A percentile compares a stretch with the other conserved stretches of the same genome.
phyloP scores from a whole-genome alignment of 2,797 vertebrate species.

The Masticophis lateralis region DNA sequence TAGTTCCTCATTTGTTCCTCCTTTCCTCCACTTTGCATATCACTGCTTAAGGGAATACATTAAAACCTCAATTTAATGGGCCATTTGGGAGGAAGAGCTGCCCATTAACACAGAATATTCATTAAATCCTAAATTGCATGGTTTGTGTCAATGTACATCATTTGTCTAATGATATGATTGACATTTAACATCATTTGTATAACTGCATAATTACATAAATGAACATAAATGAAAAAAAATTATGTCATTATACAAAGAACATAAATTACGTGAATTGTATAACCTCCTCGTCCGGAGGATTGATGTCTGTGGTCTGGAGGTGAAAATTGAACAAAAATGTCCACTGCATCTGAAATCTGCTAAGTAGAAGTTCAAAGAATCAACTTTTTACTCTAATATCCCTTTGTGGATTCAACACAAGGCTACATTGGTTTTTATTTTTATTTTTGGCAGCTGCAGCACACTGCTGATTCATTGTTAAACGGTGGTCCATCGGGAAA shows the following conservation, averaged over 20 bases:
- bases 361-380: background rate
- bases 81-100: background rate
- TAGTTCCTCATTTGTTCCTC: background rate
- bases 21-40: background rate
- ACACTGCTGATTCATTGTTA: background rate
- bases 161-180: background rate
- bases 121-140: background rate
- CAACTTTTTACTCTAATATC: background rate
- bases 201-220: background rate
- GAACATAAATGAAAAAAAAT: background rate
- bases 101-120: background rate
- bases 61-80: background rate
- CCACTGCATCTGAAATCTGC: background rate
- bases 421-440: background rate
- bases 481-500: background rate
- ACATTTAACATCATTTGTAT: background rate
- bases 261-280: background rate
- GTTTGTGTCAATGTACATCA: background rate
- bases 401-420: background rate
- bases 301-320: background rate
- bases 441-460: background rate
- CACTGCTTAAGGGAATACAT: background rate
- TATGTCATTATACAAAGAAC: background rate
- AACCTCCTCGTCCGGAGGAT: background rate
- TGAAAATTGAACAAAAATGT: background rate